phyloP scores from a whole-genome alignment of 53 echinoderm and acorn worm species.

The Antedon mediterranea region DNA sequence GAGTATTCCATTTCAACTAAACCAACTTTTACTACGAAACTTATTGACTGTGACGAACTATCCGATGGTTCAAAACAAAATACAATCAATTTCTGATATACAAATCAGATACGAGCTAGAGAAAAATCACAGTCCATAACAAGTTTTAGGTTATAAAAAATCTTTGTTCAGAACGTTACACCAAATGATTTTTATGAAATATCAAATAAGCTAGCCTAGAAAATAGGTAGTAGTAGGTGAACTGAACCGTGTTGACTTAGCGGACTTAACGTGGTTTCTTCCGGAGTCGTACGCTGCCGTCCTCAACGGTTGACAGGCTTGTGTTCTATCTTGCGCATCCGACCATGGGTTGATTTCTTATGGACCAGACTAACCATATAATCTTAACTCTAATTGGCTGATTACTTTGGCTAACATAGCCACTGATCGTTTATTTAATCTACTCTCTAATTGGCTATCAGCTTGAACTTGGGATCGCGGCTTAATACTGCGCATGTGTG shows the following conservation, averaged over 20 bases:
- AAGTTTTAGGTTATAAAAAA: neutral
- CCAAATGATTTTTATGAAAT: neutral
- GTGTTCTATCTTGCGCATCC: neutral
- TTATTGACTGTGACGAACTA: neutral
- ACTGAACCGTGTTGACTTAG: neutral
- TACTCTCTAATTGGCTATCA: constrained; percentile 1
- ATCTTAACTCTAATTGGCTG: neutral
- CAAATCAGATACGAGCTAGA: neutral
- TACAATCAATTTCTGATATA: neutral
- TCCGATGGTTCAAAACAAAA: neutral
- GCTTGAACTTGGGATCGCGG: neutral
- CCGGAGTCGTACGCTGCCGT: neutral
- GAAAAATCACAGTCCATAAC: neutral
- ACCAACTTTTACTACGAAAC: neutral
- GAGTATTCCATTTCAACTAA: neutral
- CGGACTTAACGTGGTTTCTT: neutral
- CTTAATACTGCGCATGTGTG: neutral
- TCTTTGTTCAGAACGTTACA: neutral
- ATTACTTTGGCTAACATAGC: neutral
- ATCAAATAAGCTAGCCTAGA: neutral
- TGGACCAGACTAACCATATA: neutral
- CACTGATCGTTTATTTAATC: constrained; percentile 1
- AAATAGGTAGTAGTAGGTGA: neutral
- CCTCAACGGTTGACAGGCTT: neutral
- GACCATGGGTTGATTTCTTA: constrained; percentile 1